These are phyloP conservation scores for Pipistrellus kuhlii DNA, from an alignment of 2,797 vertebrate species.

Conservation along the genomic window DNA sequence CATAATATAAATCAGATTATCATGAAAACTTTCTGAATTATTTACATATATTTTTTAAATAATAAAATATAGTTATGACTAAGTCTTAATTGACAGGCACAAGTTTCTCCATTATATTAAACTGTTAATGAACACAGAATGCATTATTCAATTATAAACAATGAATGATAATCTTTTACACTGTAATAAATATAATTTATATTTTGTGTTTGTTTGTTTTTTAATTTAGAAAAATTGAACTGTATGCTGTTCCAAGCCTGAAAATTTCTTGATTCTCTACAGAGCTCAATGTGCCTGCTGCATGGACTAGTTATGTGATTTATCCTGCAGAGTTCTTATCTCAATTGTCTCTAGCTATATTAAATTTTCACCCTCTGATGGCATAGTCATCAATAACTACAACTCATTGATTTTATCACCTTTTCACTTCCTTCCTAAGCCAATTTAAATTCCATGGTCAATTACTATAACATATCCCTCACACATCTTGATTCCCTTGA, in stretches of 20 bases:
- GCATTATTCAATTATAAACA: constrained; percentile 15
- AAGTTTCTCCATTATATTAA: neutral
- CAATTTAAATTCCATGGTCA: neutral
- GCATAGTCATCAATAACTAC: constrained; percentile 16
- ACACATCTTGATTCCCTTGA: neutral
- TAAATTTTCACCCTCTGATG: neutral
- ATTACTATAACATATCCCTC: neutral
- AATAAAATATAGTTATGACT: constrained; percentile 38
- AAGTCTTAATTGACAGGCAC: neutral
- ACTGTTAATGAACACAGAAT: neutral
- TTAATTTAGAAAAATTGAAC: neutral
- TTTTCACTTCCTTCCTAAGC: neutral
- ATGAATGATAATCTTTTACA: neutral
- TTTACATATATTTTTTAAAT: constrained; percentile 3
- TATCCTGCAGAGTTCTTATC: neutral
- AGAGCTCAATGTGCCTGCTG: neutral
- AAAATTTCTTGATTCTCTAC: neutral
- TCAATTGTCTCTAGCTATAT: neutral
- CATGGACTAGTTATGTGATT: neutral
- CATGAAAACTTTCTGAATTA: constrained; percentile 33
- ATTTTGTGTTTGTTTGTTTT: neutral
- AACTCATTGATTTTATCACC: neutral
- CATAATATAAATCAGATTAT: constrained; percentile 18
- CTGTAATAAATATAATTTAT: neutral
- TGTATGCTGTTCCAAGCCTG: neutral